Conservation (phyloP, 1,140 invertebrate species). For the Subanguina moxae region DNA sequence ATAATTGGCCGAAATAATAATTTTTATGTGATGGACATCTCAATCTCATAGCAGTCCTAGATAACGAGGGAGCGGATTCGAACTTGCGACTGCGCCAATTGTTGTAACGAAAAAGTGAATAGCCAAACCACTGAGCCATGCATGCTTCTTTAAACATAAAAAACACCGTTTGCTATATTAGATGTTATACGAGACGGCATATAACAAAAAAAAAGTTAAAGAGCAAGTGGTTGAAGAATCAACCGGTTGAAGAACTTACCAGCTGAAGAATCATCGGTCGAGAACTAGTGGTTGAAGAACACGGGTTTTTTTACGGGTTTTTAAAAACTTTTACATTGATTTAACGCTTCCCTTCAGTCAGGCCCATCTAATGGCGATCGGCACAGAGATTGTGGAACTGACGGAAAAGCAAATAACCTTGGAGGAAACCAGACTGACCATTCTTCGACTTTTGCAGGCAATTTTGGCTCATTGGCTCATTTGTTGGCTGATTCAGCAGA, state of each 20-base stretch:
- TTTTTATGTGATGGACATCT: not conserved
- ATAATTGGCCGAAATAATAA: slow-evolving; percentile 9
- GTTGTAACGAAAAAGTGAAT: no score
- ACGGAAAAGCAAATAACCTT: slow-evolving; percentile 16
- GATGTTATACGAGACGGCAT: no score
- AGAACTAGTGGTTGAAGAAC: no score
- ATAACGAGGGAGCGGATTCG: no score
- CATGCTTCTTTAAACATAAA: no score
- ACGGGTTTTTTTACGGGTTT: not conserved
- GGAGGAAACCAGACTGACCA: slow-evolving; percentile 16
- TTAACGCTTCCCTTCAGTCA: slow-evolving; percentile 42
- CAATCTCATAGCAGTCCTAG: no score
- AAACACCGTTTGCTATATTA: not conserved
- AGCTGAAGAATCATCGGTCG: no score
- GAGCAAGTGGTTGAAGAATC: no score
- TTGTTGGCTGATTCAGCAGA: not conserved
- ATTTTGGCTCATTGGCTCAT: not conserved
- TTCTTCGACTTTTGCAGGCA: slow-evolving; percentile 30
- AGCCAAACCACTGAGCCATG: no score
- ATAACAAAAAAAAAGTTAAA: no score
- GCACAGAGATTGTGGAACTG: slow-evolving; percentile 23
- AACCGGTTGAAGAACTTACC: no score
- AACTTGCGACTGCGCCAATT: no score
- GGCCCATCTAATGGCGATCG: slow-evolving; percentile 28
- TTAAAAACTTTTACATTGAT: slow-evolving; percentile 15